Base-by-base conservation (phyloP, 1,140 invertebrate genomes). In the Rhyacophila brunnea region DNA sequence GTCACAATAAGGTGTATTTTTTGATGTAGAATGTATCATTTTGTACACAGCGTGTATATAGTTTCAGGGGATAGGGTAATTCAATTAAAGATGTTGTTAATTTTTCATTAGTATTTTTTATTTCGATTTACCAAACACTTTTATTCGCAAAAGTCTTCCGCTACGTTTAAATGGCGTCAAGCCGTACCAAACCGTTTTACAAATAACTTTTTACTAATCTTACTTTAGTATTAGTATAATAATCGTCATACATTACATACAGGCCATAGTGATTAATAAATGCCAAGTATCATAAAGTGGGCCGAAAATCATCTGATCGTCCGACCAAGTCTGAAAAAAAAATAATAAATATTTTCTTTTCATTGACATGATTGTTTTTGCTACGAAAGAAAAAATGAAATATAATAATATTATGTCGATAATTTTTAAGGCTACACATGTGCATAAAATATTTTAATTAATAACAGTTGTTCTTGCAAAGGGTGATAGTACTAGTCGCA, bases 121-220 rank as follows among this genome's bases (percentile, higher is more conserved):
- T 58, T 34, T 59, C 34, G 28, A 59, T 52, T 52, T 52, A 59
- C 57, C 57, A 59, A 59, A 59, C 49, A 59, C 11, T 35, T 52
- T 44, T 44, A 17, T 45, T 47, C 6, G 48, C 49, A 50, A 52
- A 50, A 52, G 36, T 38, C 9, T 40, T 59, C 38, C 20, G 46
- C 58, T 60, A 60, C 51, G 54, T 32, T 46, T 40, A 60, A 54
- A 49, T 54, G 58, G 50, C 58, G 34, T 53, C 38, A 13, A 46
- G 58, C 58, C 50, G 58, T 60, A 54, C 51, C 50, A 60, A 60
- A 60, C 58, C 57, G 38, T 53, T 60, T 45, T 46, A 51, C 32
- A 53, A 40, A 46, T 52, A 34, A 11, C n/a, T 18, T 42, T 48
- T 42, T 54, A n/a, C 15, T 60, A 54, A 14, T 40, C 32, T 17